phyloP scores from a whole-genome alignment of 2,888 invertebrate species.

The Nephrotoma flavescens region DNA sequence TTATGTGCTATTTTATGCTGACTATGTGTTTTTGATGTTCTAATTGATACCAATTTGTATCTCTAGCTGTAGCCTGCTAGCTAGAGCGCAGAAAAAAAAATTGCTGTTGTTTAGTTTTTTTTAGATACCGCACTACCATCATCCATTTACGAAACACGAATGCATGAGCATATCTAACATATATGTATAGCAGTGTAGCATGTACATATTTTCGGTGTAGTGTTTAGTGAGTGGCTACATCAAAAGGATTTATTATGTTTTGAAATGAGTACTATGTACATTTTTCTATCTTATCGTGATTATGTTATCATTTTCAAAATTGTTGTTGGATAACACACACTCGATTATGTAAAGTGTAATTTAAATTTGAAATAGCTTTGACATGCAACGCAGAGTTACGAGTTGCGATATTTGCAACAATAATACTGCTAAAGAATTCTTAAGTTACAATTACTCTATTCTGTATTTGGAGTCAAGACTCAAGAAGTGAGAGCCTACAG shows the following conservation, averaged over 20 bases:
- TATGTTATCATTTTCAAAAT: not conserved
- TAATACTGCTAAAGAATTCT: no score
- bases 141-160: not conserved
- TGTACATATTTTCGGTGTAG: not conserved
- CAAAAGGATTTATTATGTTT: not conserved
- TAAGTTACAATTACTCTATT: no score
- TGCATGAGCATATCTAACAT: not conserved
- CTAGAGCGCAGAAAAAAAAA: not conserved
- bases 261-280: not conserved
- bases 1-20: not conserved
- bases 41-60: not conserved
- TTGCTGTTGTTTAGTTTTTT: not conserved
- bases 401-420: no score
- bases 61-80: not conserved
- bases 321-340: no score
- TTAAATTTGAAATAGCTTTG: no score
- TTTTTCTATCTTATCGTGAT: not conserved
- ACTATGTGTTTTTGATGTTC: not conserved
- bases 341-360: no score
- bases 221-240: not conserved
- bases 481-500: no score
- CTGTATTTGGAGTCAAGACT: no score
- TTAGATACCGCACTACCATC: not conserved
- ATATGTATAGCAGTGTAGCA: not conserved
- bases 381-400: no score